phyloP scores from a whole-genome alignment of 1,140 invertebrate genomes.

The Eupristina koningsbergeri region DNA sequence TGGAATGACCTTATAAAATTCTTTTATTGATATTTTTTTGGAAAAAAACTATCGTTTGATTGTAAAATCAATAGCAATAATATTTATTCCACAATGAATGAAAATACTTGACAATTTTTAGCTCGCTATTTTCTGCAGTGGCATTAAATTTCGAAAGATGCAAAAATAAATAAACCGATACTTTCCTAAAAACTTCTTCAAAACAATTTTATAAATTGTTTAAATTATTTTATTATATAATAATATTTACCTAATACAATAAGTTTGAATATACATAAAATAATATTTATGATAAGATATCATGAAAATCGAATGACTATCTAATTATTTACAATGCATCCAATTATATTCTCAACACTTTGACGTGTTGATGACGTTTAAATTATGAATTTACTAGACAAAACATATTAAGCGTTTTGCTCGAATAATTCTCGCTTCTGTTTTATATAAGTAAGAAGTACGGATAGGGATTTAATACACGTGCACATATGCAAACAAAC shows the following conservation, averaged over 20 bases:
- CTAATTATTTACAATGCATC: slow-evolving; percentile 20
- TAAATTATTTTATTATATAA: background rate
- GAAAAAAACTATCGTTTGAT: background rate
- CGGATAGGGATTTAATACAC: background rate
- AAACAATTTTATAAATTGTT: too few species aligned
- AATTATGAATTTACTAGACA: slow-evolving; percentile 4
- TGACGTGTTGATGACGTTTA: slow-evolving; percentile 4
- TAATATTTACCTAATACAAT: background rate
- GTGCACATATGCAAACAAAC: background rate
- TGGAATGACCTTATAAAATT: background rate
- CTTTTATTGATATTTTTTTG: background rate
- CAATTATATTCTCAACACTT: slow-evolving; percentile 4
- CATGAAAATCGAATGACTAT: background rate
- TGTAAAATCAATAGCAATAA: background rate
- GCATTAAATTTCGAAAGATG: background rate
- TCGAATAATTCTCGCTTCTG: slow-evolving; percentile 11
- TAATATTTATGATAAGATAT: background rate
- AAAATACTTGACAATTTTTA: background rate
- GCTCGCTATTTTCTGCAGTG: background rate
- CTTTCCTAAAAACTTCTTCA: background rate
- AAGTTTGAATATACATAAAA: background rate
- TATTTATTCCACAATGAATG: background rate
- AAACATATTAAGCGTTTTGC: background rate
- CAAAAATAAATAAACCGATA: background rate
- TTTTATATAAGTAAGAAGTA: background rate